Percentiles rank a stretch among this genome's conserved stretches.
Conservation (phyloP, 2,888 invertebrate species). For the Cataglyphis altisquamis region DNA sequence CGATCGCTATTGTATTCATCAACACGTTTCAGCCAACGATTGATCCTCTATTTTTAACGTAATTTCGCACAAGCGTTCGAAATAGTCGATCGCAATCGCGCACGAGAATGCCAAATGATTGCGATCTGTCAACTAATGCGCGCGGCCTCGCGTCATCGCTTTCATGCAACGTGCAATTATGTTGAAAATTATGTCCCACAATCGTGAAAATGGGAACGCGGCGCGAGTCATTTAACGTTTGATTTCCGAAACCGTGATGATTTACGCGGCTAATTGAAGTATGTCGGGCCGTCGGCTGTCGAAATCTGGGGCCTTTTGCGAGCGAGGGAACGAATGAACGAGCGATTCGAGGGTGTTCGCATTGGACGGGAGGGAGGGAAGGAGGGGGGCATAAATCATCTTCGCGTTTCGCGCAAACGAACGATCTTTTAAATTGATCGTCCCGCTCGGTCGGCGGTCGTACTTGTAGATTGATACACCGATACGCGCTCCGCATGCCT, state of each 20-base stretch:
- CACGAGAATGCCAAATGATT: neutral
- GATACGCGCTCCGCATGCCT: conserved; percentile 27
- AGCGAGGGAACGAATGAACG: conserved; percentile 29
- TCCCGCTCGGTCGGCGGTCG: conserved; percentile 43
- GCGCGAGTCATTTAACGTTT: conserved; percentile 59
- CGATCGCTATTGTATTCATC: conserved; percentile 5
- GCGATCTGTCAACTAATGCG: conserved; percentile 23
- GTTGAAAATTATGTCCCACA: conserved; percentile 51
- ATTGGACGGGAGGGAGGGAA: neutral
- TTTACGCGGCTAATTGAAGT: conserved; percentile 60
- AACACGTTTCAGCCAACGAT: neutral
- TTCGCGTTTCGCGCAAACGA: conserved; percentile 61
- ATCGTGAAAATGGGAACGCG: conserved; percentile 35
- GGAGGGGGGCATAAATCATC: conserved; percentile 64
- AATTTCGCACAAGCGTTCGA: conserved; percentile 8
- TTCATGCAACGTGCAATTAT: conserved; percentile 6
- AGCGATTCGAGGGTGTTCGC: conserved; percentile 52
- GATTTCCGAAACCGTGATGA: conserved; percentile 51
- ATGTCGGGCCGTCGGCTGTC: conserved; percentile 41
- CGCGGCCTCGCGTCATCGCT: neutral
- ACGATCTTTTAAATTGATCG: conserved; percentile 70
- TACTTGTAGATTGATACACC: conserved; percentile 36
- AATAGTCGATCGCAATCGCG: neutral
- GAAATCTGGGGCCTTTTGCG: conserved; percentile 39
- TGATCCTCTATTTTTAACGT: neutral